These are phyloP conservation scores for Atractosteus spatula DNA, from an alignment of 2,113 vertebrate species.

Conservation along the genomic window DNA sequence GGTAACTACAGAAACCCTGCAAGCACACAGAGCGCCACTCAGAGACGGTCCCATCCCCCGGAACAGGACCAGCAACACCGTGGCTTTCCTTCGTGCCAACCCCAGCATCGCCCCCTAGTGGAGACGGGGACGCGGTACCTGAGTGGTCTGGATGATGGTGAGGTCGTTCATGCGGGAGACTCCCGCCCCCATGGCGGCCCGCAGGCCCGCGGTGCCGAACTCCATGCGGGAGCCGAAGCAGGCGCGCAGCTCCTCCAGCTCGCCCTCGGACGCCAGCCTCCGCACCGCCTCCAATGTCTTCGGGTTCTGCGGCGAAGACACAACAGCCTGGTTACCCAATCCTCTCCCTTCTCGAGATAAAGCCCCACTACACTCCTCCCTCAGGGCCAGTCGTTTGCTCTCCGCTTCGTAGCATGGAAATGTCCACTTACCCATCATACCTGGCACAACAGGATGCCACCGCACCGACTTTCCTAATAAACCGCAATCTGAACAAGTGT, in stretches of 20 bases:
- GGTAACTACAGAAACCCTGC: conserved; percentile 88
- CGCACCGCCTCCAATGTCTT: conserved; percentile 75
- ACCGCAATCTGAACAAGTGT: too few species aligned
- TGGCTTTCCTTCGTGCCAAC: too few species aligned
- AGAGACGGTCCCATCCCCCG: too few species aligned
- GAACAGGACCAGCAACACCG: too few species aligned
- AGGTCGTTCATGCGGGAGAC: conserved; percentile 89
- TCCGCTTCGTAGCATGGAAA: neutral
- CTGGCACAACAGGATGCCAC: neutral
- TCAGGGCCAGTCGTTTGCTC: too few species aligned
- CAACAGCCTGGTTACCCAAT: neutral
- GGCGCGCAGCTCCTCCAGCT: conserved; percentile 67
- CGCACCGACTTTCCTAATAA: neutral
- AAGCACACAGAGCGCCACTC: conserved; percentile 12
- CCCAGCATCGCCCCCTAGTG: too few species aligned
- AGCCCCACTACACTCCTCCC: neutral
- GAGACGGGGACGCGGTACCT: conserved; percentile 50
- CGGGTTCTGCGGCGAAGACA: conserved; percentile 71
- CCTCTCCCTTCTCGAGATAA: neutral
- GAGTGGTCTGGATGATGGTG: conserved; percentile 95
- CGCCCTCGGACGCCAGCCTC: conserved; percentile 66
- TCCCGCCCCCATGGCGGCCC: conserved; percentile 89
- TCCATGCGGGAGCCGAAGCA: conserved; percentile 88
- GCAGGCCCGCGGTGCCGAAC: conserved; percentile 92
- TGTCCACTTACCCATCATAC: neutral